Evolutionary conservation across 1,140 invertebrate genomes (phyloP), one percentile per base, ranked within the genome.

Genomic region (Stegodyphus mimosarum): DNA sequence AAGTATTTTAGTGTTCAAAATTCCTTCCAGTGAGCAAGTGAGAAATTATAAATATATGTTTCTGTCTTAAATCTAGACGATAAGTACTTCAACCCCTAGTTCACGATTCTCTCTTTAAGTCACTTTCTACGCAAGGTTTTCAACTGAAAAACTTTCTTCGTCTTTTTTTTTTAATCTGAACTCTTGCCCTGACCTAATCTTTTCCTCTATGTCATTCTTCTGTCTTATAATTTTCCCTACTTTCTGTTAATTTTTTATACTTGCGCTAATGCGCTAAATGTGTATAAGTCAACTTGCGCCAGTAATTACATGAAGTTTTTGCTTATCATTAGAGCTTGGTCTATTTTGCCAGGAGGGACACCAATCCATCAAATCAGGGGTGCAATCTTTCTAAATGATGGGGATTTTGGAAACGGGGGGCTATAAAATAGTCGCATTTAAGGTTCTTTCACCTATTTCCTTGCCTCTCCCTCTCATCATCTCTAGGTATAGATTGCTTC

Each of bases 31-130:
- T 33, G 33, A 33, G 33, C 3, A 33, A 33, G 33, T 33, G 33
- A 33, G 33, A 3, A 1, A 33, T 1, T 33, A 33, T 33, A 33
- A 33, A 33, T 33, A 3, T 3, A 33, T 33, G 33, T 33, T 33
- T 33, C 33, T 33, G 33, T 33, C 33, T 33, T 33, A 33, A 33
- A 33, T 33, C 33, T 33, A 3, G 33, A 33, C 3, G 33, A 33
- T 33, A 33, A 33, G 33, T 33, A 33, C 33, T 33, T 60, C 15
- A 60, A 15, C 70, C 48, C 64, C 11, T 15, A 67, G 53, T 60
- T 76, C 81, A 84, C 81, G 81, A 75, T 74, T 83, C 63, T 83
- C 80, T 67, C 48, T 83, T 83, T 50, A 76, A 84, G 52, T 60
- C 81, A 55, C 71, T 50, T 69, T 63, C 18, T 63, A 33, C 52